Evolutionary conservation across 2,797 vertebrate species (phyloP).

Genomic region (Chloroceryle amazona): DNA sequence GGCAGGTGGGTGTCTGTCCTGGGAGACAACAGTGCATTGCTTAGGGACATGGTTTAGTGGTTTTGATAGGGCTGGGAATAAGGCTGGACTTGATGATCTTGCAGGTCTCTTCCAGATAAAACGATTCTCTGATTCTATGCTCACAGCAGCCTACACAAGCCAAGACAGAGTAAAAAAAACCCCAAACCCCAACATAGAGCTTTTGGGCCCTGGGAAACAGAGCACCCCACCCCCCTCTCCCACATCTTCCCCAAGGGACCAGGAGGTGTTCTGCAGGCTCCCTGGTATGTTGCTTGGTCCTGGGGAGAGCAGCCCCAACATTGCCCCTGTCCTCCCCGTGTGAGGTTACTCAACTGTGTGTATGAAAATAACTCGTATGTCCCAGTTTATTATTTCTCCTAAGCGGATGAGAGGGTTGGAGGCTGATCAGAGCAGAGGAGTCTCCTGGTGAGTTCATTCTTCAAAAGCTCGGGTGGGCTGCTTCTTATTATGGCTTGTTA

Average conservation of each 20-base stretch:
- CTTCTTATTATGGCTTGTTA: constrained; percentile 62
- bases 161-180: background rate
- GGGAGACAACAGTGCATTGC: accelerated
- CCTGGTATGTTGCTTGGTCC: background rate
- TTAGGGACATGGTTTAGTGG: too few species aligned
- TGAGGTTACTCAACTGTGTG: background rate
- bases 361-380: background rate
- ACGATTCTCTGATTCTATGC: too few species aligned
- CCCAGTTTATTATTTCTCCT: constrained; percentile 52
- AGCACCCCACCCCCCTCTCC: background rate
- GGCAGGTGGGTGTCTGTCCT: background rate
- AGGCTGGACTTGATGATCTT: too few species aligned
- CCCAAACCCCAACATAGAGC: background rate
- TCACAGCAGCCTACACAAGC: accelerated
- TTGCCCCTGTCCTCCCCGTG: background rate
- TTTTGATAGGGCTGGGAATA: too few species aligned
- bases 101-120: too few species aligned
- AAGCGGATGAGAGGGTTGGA: constrained; percentile 33
- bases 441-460: constrained; percentile 56
- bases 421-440: constrained; percentile 52
- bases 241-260: background rate
- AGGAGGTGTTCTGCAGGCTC: background rate
- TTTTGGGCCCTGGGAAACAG: background rate
- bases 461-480: constrained; percentile 56
- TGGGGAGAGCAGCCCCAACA: background rate